Base-by-base conservation (phyloP, 2,113 vertebrate species). In the Cepphus grylle region DNA sequence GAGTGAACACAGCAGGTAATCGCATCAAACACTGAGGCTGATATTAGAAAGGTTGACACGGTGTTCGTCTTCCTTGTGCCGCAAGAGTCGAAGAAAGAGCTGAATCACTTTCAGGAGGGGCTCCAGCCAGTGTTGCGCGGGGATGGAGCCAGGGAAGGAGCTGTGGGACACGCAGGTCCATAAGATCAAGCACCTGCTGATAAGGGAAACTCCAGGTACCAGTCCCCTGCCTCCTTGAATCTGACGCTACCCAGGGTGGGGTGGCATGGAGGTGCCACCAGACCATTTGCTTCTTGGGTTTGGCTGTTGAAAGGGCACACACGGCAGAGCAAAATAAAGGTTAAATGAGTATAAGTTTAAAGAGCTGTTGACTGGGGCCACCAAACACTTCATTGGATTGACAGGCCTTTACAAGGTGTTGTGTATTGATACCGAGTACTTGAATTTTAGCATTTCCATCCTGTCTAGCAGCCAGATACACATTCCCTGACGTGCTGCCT, bases 31-130 rank as follows among this genome's bases (percentile, higher is more conserved):
- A 12, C 67, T 71, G 69, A 86, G 83, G 63, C 47, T 91, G 93
- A 66, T 94, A 93, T 89, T 93, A 91, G 91, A 69, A 95, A 77
- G 80, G 19, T 74, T 96, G 93, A 94, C 77, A 81, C 11, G 22
- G 18, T 71, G 74, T 88, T 95, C 76, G 61, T 97, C 92, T 93
- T 95, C 65, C 20, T 13, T 26, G 87, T 38, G 69, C 90, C 69
- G 58, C 13, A 47, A 81, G 66, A 88, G 63, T 32, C 2, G 4
- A 66, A 80, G 61, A 26, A 96, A 61, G 8, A 88, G 83, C 67
- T 86, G 58, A 90, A 82, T 72, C 59, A 15, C 49, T 77, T 83
- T 81, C 67, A 43, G 53, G 18, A 59, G 45, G 23, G 43, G 30
- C 42, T 86, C 62, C 62, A 52, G 58, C 34, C 62, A n/a, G 13